Base-by-base conservation (phyloP, 2,113 vertebrate species). In the Tachysurus fulvidraco region DNA sequence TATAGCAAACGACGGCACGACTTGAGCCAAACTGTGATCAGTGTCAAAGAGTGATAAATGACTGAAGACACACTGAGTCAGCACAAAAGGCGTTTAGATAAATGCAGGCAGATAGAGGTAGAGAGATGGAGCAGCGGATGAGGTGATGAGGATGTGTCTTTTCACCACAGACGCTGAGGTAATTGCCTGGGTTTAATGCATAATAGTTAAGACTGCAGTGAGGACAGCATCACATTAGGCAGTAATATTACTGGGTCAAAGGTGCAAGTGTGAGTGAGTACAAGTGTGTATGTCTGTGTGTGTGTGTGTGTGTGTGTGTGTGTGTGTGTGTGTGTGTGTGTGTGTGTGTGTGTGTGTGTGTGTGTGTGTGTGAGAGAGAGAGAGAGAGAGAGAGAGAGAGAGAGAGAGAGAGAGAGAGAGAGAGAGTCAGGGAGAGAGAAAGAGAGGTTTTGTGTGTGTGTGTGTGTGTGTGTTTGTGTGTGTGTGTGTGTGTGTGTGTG, bases 1-100 rank as follows among this genome's bases (percentile, higher is more conserved):
- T 30, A 6, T 65, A 0, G n/a, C 36, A 46, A 57, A 28, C n/a
- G 50, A 54, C 13, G 28, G 23, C 44, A 57, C 0, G 19, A 14
- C 4, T 13, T 50, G 19, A 81, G 25, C 52, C 69, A 64, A 86
- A 73, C 41, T 55, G 62, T 17, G 85, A 71, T 81, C 23, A 62
- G 77, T 71, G 11, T 88, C 57, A 88, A 79, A 81, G 74, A 59
- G 77, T 87, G 83, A 89, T 87, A 41, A 78, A 85, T 89, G 88
- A 52, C 81, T 78, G 64, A 64, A 87, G 36, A 74, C 76, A 64
- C 28, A 81, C 82, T 78, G 71, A 87, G 83, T 84, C 85, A 89
- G 88, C 88, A 84, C 83, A 59, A 87, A 79, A 41, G 69, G 85
- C 57, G 46, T 86, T 52, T 84, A 73, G 81, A 84, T 67, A 74